phyloP scores from a whole-genome alignment of 1,140 invertebrate genomes.

The Drosophila repleta region DNA sequence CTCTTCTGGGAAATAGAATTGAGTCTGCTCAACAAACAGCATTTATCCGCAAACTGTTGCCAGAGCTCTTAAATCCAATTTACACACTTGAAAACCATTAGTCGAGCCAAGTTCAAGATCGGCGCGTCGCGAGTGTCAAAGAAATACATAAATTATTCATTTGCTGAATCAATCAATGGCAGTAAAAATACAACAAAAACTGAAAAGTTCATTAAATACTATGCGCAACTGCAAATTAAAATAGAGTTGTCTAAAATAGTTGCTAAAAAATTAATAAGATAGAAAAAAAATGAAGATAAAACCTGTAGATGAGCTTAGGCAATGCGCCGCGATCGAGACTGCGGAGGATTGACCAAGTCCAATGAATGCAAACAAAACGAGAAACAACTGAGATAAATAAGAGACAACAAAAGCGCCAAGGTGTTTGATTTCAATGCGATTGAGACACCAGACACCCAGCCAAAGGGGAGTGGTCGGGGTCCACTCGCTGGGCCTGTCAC shows the following conservation, averaged over 20 bases:
- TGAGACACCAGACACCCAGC: slow-evolving; percentile 23
- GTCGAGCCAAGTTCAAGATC: slow-evolving; percentile 49
- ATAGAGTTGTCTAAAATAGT: slow-evolving; percentile 54
- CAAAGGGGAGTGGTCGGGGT: not conserved
- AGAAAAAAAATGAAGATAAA: not conserved
- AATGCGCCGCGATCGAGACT: slow-evolving; percentile 13
- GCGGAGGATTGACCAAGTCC: slow-evolving; percentile 54
- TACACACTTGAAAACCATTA: slow-evolving; percentile 20
- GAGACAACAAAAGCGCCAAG: slow-evolving; percentile 55
- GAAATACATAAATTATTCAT: slow-evolving; percentile 46
- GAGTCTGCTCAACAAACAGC: slow-evolving; percentile 11
- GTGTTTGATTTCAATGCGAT: slow-evolving; percentile 65
- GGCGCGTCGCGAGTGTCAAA: slow-evolving; percentile 15
- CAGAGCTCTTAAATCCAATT: slow-evolving; percentile 14
- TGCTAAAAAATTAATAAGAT: slow-evolving; percentile 17
- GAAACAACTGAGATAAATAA: slow-evolving; percentile 29
- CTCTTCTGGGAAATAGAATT: slow-evolving; percentile 14
- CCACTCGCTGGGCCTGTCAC: slow-evolving; percentile 13
- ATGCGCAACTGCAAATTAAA: slow-evolving; percentile 66
- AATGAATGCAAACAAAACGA: slow-evolving; percentile 63
- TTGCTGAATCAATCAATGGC: slow-evolving; percentile 53
- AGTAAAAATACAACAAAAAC: slow-evolving; percentile 11
- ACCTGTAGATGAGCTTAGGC: slow-evolving; percentile 38
- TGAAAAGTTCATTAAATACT: slow-evolving; percentile 30
- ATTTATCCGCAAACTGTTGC: slow-evolving; percentile 12